Percentiles rank a stretch among this genome's conserved stretches.
These are phyloP conservation scores for Atta colombica DNA, from an alignment of 1,140 invertebrate species.

Conservation along the genomic window DNA sequence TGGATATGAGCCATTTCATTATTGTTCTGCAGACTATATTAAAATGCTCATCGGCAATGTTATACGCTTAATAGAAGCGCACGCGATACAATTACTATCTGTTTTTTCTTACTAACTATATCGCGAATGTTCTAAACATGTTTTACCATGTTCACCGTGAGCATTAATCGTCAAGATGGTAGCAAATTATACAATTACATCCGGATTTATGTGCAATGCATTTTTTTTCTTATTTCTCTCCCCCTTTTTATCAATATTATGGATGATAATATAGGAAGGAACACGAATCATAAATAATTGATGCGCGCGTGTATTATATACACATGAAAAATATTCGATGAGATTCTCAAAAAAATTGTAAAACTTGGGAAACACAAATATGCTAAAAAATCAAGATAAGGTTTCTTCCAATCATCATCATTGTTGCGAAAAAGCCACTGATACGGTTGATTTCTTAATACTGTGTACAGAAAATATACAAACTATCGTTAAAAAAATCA, in stretches of 20 bases:
- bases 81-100: not conserved
- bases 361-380: slow-evolving; percentile 29
- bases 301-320: slow-evolving; percentile 57
- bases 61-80: not conserved
- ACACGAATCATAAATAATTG: slow-evolving; percentile 68
- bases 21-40: not conserved
- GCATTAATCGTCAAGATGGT: not conserved
- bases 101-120: not conserved
- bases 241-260: slow-evolving; percentile 53
- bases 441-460: not conserved
- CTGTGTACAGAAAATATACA: slow-evolving; percentile 14
- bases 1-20: not conserved
- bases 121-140: slow-evolving; percentile 10
- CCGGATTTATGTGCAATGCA: not conserved
- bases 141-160: not conserved
- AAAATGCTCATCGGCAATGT: slow-evolving; percentile 3
- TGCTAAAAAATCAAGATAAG: slow-evolving; percentile 18
- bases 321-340: slow-evolving; percentile 52
- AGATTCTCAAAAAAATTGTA: slow-evolving; percentile 68
- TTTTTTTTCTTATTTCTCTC: not conserved
- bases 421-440: not conserved
- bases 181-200: slow-evolving; percentile 3
- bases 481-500: slow-evolving; percentile 13
- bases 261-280: slow-evolving; percentile 42
- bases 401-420: not conserved